Percentiles rank a stretch among this genome's conserved stretches.
These are phyloP conservation scores for Diaphora mendica DNA, from an alignment of 2,888 invertebrate species.

Conservation along the genomic window DNA sequence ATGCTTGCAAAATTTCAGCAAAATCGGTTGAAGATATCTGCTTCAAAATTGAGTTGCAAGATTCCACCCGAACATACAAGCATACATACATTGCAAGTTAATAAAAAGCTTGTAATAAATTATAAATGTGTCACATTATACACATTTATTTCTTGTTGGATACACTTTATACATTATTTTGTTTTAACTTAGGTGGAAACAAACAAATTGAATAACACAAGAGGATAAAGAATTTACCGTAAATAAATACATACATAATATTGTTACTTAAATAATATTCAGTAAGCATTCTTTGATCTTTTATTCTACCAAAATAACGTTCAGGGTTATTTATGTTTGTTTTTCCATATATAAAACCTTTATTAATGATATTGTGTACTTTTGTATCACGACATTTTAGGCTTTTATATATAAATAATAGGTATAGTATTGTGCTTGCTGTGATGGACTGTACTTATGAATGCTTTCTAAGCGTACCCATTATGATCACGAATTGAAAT, in stretches of 20 bases:
- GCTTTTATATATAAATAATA: slow-evolving; percentile 46
- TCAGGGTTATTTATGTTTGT: neutral
- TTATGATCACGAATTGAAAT: slow-evolving; percentile 48
- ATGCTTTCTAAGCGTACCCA: slow-evolving; percentile 44
- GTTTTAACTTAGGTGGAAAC: neutral
- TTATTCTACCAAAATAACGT: neutral
- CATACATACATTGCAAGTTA: too few species aligned
- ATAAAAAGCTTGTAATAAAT: too few species aligned
- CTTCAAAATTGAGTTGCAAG: too few species aligned
- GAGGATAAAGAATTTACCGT: neutral
- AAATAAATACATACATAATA: neutral
- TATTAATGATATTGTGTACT: slow-evolving; percentile 1
- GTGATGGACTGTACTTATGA: slow-evolving; percentile 36
- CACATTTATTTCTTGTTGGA: too few species aligned
- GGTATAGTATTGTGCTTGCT: slow-evolving; percentile 31
- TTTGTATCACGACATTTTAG: neutral
- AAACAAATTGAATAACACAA: neutral
- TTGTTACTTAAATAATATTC: neutral
- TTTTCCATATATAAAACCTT: neutral
- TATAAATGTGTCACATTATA: too few species aligned
- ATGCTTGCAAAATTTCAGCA: too few species aligned
- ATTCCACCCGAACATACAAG: too few species aligned
- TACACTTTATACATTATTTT: too few species aligned
- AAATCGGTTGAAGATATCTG: too few species aligned
- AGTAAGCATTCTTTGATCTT: neutral